Evolutionary conservation across 2,888 invertebrate species (phyloP).

Genomic region (Eupeodes latifasciatus): DNA sequence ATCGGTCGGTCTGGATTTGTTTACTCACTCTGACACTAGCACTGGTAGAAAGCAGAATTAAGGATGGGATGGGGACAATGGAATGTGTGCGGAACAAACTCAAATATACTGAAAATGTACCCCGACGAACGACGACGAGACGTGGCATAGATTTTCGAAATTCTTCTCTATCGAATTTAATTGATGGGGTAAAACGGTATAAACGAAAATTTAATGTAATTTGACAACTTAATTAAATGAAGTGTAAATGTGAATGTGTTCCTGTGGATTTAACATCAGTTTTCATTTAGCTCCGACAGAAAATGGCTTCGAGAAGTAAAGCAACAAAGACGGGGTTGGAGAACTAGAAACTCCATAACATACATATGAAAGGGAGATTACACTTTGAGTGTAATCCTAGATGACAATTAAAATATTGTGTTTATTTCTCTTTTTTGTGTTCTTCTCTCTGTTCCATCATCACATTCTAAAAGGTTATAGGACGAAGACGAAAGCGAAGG

Average conservation of each 20-base stretch:
- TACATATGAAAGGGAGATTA: constrained; percentile 27
- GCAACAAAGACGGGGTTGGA: constrained; percentile 9
- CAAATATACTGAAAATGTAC: constrained; percentile 44
- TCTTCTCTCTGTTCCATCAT: background rate
- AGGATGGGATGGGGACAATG: background rate
- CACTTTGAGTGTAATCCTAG: constrained; percentile 47
- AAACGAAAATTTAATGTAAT: constrained; percentile 75
- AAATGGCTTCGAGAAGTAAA: constrained; percentile 34
- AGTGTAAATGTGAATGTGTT: constrained; percentile 74
- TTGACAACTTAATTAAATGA: constrained; percentile 75
- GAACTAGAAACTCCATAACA: constrained; percentile 39
- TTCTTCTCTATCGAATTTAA: constrained; percentile 75
- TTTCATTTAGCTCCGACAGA: constrained; percentile 67
- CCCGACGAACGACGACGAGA: constrained; percentile 33
- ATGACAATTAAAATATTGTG: constrained; percentile 58
- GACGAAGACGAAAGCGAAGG: background rate
- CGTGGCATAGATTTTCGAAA: constrained; percentile 72
- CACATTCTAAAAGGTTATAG: background rate
- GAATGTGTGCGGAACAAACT: constrained; percentile 45
- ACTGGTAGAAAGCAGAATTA: background rate
- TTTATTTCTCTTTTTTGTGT: constrained; percentile 17
- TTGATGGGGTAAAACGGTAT: constrained; percentile 74
- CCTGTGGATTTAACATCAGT: constrained; percentile 75
- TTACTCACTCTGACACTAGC: background rate
- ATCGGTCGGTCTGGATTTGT: constrained; percentile 14